phyloP scores from a whole-genome alignment of 2,113 vertebrate genomes.

The Acanthisitta chloris region DNA sequence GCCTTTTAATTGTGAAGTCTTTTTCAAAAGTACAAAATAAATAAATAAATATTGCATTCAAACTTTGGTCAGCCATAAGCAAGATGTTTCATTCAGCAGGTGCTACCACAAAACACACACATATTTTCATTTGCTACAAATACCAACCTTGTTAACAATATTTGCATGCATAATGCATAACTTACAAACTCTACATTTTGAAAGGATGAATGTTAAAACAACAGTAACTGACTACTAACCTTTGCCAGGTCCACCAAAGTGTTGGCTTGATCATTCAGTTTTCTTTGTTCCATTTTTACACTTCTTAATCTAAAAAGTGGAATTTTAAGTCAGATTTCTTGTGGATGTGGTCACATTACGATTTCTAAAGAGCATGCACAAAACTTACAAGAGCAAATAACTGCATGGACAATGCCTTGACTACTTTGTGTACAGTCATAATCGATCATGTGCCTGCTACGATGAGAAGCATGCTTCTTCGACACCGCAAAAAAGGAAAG shows the following conservation, averaged over 20 bases:
- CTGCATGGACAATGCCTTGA: constrained; percentile 82
- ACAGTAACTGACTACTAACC: constrained; percentile 77
- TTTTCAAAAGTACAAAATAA: background rate
- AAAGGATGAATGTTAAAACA: background rate
- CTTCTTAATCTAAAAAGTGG: constrained; percentile 97
- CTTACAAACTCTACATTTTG: background rate
- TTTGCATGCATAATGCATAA: background rate
- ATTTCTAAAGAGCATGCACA: constrained; percentile 81
- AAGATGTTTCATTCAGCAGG: background rate
- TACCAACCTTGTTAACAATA: background rate
- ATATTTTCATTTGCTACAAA: background rate
- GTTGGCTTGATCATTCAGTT: constrained; percentile 99
- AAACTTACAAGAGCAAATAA: constrained; percentile 78
- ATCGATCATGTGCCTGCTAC: constrained; percentile 75
- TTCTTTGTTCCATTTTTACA: constrained; percentile 99
- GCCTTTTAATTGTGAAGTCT: background rate
- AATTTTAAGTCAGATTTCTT: constrained; percentile 76
- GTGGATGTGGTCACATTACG: background rate
- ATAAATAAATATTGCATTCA: background rate
- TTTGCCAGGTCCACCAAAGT: constrained; percentile 99
- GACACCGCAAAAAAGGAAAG: constrained; percentile 78
- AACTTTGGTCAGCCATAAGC: background rate
- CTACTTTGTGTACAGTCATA: constrained; percentile 67
- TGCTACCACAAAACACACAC: background rate
- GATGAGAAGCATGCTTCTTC: constrained; percentile 86